Evolutionary conservation across 2,888 invertebrate genomes (phyloP).

Genomic region (Nomada goodeniana): DNA sequence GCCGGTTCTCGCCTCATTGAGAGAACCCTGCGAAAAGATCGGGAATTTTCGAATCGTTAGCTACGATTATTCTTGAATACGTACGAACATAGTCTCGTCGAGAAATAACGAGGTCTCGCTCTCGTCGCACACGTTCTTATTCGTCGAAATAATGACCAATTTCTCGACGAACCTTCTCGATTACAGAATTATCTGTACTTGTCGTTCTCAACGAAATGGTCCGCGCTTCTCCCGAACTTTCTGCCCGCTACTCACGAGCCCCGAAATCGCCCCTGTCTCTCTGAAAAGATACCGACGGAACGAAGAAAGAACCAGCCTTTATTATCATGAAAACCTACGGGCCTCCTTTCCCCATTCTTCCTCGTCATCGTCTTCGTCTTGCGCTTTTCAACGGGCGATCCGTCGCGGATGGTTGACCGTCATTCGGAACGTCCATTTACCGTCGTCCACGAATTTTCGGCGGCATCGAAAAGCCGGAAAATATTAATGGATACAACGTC

Average conservation of each 20-base stretch:
- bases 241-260: too few species aligned
- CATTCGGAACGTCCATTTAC: constrained; percentile 38
- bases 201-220: too few species aligned
- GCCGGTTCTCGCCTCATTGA: constrained; percentile 23
- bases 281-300: background rate
- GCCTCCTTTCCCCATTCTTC: background rate
- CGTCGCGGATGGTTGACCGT: background rate
- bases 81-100: background rate
- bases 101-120: background rate
- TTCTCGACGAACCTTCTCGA: too few species aligned
- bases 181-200: too few species aligned
- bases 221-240: too few species aligned
- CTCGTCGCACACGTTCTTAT: too few species aligned
- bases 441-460: constrained; percentile 41
- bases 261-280: too few species aligned
- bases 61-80: background rate
- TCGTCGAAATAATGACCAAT: too few species aligned
- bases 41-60: background rate
- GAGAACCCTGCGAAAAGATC: background rate
- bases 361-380: background rate
- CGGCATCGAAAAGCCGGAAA: constrained; percentile 60
- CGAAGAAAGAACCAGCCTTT: background rate
- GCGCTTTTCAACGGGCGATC: constrained; percentile 1
- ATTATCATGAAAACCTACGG: background rate
- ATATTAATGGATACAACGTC: constrained; percentile 73